These are phyloP conservation scores for Thereva nobilitata DNA, from an alignment of 2,888 invertebrate genomes.

Conservation along the genomic window DNA sequence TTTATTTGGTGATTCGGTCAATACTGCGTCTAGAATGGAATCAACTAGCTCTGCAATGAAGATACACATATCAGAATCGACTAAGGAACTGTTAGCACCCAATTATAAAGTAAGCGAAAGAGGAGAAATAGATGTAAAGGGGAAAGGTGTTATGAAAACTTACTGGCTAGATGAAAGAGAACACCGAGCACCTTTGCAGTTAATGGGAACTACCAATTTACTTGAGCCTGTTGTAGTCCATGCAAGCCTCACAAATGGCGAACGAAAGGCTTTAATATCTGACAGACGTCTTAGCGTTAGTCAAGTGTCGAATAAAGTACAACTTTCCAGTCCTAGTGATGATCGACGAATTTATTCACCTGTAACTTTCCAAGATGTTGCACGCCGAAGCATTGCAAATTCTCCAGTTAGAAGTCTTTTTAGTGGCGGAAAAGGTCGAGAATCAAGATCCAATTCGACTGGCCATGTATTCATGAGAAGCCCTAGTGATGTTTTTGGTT, in stretches of 20 bases:
- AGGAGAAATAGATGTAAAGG: slow-evolving; percentile 87
- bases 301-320: slow-evolving; percentile 47
- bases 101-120: slow-evolving; percentile 76
- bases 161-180: slow-evolving; percentile 82
- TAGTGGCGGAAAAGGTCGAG: slow-evolving; percentile 56
- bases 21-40: slow-evolving; percentile 91
- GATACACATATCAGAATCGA: slow-evolving; percentile 92
- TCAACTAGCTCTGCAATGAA: slow-evolving; percentile 91
- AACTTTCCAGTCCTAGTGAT: slow-evolving; percentile 58
- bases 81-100: slow-evolving; percentile 73
- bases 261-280: slow-evolving; percentile 19
- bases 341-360: slow-evolving; percentile 79
- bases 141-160: slow-evolving; percentile 89
- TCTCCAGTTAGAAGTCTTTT: slow-evolving; percentile 67
- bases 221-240: slow-evolving; percentile 26
- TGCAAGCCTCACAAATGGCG: slow-evolving; percentile 49
- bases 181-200: slow-evolving; percentile 62
- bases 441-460: slow-evolving; percentile 73
- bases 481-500: slow-evolving; percentile 64
- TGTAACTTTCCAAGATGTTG: slow-evolving; percentile 82
- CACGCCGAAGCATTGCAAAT: slow-evolving; percentile 75
- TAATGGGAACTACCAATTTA: slow-evolving; percentile 37
- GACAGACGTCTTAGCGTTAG: slow-evolving; percentile 47
- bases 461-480: slow-evolving; percentile 63
- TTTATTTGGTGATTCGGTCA: slow-evolving; percentile 85